Base-by-base conservation (phyloP, 2,888 invertebrate genomes). In the Odontocerum albicorne region DNA sequence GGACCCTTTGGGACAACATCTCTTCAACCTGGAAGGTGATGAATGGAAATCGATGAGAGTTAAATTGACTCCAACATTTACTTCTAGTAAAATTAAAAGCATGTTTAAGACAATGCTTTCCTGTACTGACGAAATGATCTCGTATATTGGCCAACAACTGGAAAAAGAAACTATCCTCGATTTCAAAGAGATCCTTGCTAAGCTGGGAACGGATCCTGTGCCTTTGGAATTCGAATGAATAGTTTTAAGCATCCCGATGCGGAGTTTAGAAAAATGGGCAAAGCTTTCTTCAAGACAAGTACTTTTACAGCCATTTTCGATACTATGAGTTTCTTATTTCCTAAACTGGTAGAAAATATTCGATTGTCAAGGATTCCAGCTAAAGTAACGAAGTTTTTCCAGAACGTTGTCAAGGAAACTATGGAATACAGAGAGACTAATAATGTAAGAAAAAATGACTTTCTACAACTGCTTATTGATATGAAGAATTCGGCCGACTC, bases 1-100 rank as follows among this genome's bases (percentile, higher is more conserved):
- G 2, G 57, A 57, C 44, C 55, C 20, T 33, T 59, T 51, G 39
- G 39, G 22, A 33, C 31, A 49, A 10, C 44, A 55, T 39, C 27
- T 55, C 13, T 39, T 44, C 16, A 50, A 49, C 22, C 19, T 65
- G 43, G 57, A 60, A 2, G 68, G 65, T 2, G 59, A 64, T 4
- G 64, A 65, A 20, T 72, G 72, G 72, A 70, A 67, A 52, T 61
- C 63, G 7, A 56, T 70, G 10, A 59, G 71, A 22, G 55, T 64
- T 0, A 66, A 67, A 13, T 44, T 70, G 31, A 65, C 67, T 2
- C 67, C 70, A 1, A 66, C 68, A 0, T 72, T 55, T 22, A 55
- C 55, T 4, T 49, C 55, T 2, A 55, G 45, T 16, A 55, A 55
- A 16, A 55, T 55, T 60, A 69, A 66, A 55, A 62, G 57, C 27